Evolutionary conservation across 2,888 invertebrate species (phyloP), one percentile per base, ranked within the genome.

Genomic region (Standfussiana lucernea): DNA sequence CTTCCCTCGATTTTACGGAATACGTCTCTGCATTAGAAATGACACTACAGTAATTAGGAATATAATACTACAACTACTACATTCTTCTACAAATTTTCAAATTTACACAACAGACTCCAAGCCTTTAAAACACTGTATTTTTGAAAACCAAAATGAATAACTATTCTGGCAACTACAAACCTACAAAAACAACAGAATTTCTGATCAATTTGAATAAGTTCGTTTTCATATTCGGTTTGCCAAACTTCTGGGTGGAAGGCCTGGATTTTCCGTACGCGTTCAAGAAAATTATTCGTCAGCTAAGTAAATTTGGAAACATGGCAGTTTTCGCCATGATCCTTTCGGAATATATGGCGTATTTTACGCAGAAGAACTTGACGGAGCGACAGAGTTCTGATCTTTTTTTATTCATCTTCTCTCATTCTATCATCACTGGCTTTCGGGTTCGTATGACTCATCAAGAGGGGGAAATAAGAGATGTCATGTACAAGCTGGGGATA

Each of bases 351-450:
- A 2, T 50, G 7, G 82, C 89, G 1, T 86, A 75, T 65, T 74
- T 83, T 24, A 90, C 90, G 0, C 91, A 92, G 66, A 83, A 88
- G 3, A 82, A 87, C 37, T 78, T 92, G 72, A 78, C 85, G 2
- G 84, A 88, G 28, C 90, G 65, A 6, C 85, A 85, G 35, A 65
- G n/a, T 61, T 85, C 77, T 35, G 75, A 86, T 40, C 15, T 77
- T 53, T 24, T 87, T 24, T 37, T 85, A 7, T 85, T 80, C 21
- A 37, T 35, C 1, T 61, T 84, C 3, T 13, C 65, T 37, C 85
- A 85, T 32, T 32, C 82, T n/a, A 65, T 77, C 28, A 13, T 74
- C 13, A 68, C 53, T 37, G 72, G 62, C 24, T 85, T 69, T 47
- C 70, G 47, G 32, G 35, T 85, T 32, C 73, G 75, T 21, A 75